These are phyloP conservation scores for Dipodomys merriami DNA, from an alignment of 2,113 vertebrate genomes.

Conservation along the genomic window DNA sequence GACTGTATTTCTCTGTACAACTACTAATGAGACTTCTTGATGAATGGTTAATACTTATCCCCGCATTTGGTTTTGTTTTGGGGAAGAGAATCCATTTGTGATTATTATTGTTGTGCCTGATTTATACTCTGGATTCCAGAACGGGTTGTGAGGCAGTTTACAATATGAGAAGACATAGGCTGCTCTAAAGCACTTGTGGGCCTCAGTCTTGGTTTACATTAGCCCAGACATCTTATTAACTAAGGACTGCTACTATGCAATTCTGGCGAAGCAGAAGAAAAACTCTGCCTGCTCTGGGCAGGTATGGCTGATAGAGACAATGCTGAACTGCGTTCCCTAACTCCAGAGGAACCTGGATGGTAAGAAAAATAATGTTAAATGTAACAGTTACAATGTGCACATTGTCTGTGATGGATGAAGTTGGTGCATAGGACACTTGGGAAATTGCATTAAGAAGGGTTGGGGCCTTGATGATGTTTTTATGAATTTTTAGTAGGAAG, in stretches of 20 bases:
- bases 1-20: not conserved
- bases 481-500: not conserved
- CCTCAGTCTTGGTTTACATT: constrained; percentile 2
- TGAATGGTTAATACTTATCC: not conserved
- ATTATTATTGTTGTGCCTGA: constrained; percentile 34
- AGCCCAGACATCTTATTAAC: constrained; percentile 36
- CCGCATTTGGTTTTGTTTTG: constrained; percentile 40
- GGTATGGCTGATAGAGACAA: not conserved
- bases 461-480: not conserved
- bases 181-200: not conserved
- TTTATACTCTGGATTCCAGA: not conserved
- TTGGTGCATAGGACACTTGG: not conserved
- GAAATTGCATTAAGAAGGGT: not conserved
- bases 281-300: not conserved
- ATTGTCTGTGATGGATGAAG: not conserved
- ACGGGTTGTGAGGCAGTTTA: not conserved
- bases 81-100: constrained; percentile 37
- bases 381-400: not conserved
- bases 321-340: not conserved
- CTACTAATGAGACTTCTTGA: not conserved
- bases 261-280: constrained; percentile 6
- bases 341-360: not conserved
- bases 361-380: not conserved
- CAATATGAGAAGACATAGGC: constrained; percentile 4
- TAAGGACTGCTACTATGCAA: not conserved